Evolutionary conservation across 1,140 invertebrate species (phyloP).

Genomic region (Eulimnadia texana): DNA sequence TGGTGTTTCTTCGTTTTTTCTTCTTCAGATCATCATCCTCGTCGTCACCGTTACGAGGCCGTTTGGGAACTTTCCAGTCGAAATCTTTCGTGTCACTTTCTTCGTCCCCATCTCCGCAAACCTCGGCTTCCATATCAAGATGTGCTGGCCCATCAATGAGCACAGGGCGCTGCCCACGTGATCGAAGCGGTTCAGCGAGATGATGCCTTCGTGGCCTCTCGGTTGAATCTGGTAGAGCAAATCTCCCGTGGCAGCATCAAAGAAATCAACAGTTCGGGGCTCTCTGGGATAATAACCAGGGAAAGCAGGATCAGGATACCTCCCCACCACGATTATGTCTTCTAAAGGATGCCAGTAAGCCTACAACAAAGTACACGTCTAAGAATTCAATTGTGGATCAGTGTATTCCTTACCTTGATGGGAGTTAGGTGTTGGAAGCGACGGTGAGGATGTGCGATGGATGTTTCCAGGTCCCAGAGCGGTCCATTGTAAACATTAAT

Average conservation of each 20-base stretch:
- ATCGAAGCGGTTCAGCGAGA: constrained; percentile 27
- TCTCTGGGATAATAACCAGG: constrained; percentile 20
- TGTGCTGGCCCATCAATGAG: constrained; percentile 25
- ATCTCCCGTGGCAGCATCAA: constrained; percentile 25
- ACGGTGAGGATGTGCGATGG: constrained; percentile 29
- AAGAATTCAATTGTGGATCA: constrained; percentile 9
- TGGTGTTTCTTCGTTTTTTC: background rate
- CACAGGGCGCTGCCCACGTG: constrained; percentile 22
- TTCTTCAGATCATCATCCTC: background rate
- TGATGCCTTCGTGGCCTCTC: constrained; percentile 21
- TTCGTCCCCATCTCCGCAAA: background rate
- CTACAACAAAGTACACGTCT: constrained; percentile 19
- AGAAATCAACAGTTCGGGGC: constrained; percentile 26
- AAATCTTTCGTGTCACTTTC: background rate
- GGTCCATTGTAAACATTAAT: constrained; percentile 27
- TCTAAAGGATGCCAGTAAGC: constrained; percentile 30
- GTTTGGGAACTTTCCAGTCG: background rate
- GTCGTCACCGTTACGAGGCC: background rate
- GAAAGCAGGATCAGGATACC: constrained; percentile 27
- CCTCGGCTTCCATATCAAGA: constrained; percentile 10
- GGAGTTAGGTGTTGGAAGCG: constrained; percentile 31
- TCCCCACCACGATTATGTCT: constrained; percentile 29
- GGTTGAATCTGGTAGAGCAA: constrained; percentile 23
- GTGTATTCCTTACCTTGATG: constrained; percentile 26
- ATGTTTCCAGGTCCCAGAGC: constrained; percentile 25